A percentile compares a stretch with the other conserved stretches of the same genome.
These are phyloP conservation scores for Salarias fasciatus DNA, from an alignment of 2,797 vertebrate genomes.

Conservation along the genomic window DNA sequence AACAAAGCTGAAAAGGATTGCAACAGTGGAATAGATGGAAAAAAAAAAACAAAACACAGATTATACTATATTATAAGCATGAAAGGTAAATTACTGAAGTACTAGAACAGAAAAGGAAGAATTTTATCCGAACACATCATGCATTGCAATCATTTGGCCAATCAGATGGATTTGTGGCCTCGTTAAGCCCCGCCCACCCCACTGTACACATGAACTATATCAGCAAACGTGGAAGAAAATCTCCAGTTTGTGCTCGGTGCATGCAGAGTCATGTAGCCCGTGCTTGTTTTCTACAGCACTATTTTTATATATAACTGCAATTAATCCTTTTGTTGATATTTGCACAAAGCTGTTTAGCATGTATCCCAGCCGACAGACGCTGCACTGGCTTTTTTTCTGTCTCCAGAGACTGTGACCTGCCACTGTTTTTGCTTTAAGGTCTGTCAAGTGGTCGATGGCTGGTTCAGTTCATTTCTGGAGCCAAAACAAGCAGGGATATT, in stretches of 20 bases:
- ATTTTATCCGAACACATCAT: too few species aligned
- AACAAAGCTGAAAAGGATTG: slow-evolving; percentile 25
- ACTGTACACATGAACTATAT: too few species aligned
- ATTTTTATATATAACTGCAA: not conserved
- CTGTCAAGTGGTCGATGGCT: slow-evolving; percentile 32
- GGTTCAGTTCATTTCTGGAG: slow-evolving; percentile 28
- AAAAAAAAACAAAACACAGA: slow-evolving; percentile 7
- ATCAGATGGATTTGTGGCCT: too few species aligned
- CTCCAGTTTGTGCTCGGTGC: too few species aligned
- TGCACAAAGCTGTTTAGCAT: not conserved
- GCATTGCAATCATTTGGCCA: too few species aligned
- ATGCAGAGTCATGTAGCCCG: too few species aligned
- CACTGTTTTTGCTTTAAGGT: slow-evolving; percentile 11
- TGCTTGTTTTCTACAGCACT: not conserved
- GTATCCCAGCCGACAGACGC: not conserved
- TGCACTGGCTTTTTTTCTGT: slow-evolving; percentile 1
- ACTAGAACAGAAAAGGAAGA: too few species aligned
- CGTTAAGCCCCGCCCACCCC: too few species aligned
- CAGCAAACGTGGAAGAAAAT: too few species aligned
- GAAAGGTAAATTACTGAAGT: too few species aligned
- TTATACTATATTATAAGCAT: too few species aligned
- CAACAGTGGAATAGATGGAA: slow-evolving; percentile 1
- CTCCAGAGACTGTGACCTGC: slow-evolving; percentile 1
- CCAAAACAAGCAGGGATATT: slow-evolving; percentile 47
- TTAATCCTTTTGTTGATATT: not conserved